Evolutionary conservation across 2,113 vertebrate genomes (phyloP).

Genomic region (Acanthisitta chloris): DNA sequence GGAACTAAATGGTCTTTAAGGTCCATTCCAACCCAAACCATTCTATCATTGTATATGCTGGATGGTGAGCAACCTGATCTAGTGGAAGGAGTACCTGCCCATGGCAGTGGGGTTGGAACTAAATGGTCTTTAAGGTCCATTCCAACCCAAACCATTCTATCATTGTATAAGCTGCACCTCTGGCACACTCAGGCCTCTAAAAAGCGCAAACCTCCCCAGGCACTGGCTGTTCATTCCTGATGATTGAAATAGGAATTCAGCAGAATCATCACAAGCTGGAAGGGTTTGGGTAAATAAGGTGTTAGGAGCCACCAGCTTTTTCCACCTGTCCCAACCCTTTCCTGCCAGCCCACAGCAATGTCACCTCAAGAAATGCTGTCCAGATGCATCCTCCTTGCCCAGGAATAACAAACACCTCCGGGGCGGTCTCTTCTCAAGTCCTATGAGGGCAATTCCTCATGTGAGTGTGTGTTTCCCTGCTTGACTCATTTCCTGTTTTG

Average conservation of each 20-base stretch:
- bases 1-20: background rate
- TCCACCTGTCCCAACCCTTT: background rate
- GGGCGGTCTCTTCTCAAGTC: background rate
- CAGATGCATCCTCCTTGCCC: background rate
- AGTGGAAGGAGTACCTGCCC: background rate
- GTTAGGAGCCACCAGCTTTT: background rate
- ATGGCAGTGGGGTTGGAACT: background rate
- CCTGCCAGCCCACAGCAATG: background rate
- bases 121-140: background rate
- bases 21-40: background rate
- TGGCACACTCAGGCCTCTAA: background rate
- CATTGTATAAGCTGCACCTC: background rate
- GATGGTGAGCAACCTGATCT: background rate
- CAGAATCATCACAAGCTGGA: background rate
- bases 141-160: background rate
- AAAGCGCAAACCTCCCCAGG: background rate
- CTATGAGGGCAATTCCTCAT: background rate
- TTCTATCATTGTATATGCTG: background rate
- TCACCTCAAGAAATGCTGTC: background rate
- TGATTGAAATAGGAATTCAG: background rate
- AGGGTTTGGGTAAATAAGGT: background rate
- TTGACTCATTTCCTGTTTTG: slow-evolving; percentile 34
- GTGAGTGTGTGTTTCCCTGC: background rate
- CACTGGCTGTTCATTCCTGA: background rate
- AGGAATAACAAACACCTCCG: background rate